Conservation (phyloP, 2,888 invertebrate species). For the Rutpela maculata region DNA sequence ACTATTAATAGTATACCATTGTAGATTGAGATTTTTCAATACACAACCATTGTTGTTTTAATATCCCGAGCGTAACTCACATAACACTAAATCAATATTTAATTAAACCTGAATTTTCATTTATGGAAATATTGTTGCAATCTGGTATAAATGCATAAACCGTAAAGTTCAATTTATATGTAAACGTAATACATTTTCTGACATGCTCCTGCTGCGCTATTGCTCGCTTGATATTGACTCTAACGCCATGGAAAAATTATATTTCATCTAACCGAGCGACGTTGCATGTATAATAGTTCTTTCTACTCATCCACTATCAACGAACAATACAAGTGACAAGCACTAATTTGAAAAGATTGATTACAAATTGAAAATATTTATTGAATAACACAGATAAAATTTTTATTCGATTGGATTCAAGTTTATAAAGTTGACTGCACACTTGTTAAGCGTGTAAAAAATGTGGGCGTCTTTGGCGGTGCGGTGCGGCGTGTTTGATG, state of each 20-base stretch:
- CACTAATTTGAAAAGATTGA: no score
- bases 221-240: conserved; percentile 6
- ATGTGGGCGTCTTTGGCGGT: no score
- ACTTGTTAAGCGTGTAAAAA: no score
- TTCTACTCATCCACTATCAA: not conserved
- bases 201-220: conserved; percentile 24
- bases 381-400: no score
- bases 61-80: no score
- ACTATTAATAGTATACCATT: no score
- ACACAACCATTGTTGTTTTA: no score
- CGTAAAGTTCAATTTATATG: conserved; percentile 37
- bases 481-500: no score
- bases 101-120: not conserved
- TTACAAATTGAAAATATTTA: no score
- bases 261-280: conserved; percentile 13
- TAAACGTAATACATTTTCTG: conserved; percentile 30
- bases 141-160: conserved; percentile 20
- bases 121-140: conserved; percentile 15
- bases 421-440: no score
- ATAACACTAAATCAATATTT: not conserved
- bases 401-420: no score
- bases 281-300: not conserved
- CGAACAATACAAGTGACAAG: not conserved
- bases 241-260: conserved; percentile 12
- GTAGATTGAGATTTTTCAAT: no score